Percentiles rank a stretch among this genome's conserved stretches.
Evolutionary conservation across 2,888 invertebrate genomes (phyloP).

Genomic region (Therioaphis trifolii): DNA sequence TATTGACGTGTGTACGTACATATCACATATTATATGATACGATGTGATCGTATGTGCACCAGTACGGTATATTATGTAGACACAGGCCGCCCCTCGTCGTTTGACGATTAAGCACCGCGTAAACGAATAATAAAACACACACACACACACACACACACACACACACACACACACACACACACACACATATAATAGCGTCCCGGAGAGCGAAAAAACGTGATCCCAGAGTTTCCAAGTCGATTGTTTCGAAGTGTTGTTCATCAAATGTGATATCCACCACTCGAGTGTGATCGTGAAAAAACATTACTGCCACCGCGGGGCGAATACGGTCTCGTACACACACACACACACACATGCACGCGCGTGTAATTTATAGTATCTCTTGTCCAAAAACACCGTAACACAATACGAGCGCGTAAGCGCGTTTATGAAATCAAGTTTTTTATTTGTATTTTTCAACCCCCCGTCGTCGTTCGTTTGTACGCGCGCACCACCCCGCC

Average conservation of each 20-base stretch:
- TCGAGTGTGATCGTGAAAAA: neutral
- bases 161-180: no score
- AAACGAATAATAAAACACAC: no score
- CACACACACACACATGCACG: neutral
- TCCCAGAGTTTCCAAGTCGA: neutral
- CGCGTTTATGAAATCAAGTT: neutral
- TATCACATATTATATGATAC: no score
- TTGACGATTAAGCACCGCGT: no score
- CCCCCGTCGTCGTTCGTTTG: neutral
- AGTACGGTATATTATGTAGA: no score
- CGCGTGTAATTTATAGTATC: neutral
- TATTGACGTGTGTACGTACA: no score
- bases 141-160: no score
- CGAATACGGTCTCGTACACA: neutral
- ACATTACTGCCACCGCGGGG: neutral
- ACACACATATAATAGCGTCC: no score
- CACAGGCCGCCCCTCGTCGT: no score
- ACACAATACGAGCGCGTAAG: neutral
- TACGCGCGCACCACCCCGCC: neutral
- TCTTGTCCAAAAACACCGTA: neutral
- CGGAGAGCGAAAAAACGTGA: no score
- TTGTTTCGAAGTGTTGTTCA: neutral
- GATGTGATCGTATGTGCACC: no score
- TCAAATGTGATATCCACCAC: neutral
- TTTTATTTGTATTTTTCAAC: neutral